Percentiles rank a stretch among this genome's conserved stretches.
phyloP scores from a whole-genome alignment of 2,888 invertebrate genomes.

The Metellina segmentata region DNA sequence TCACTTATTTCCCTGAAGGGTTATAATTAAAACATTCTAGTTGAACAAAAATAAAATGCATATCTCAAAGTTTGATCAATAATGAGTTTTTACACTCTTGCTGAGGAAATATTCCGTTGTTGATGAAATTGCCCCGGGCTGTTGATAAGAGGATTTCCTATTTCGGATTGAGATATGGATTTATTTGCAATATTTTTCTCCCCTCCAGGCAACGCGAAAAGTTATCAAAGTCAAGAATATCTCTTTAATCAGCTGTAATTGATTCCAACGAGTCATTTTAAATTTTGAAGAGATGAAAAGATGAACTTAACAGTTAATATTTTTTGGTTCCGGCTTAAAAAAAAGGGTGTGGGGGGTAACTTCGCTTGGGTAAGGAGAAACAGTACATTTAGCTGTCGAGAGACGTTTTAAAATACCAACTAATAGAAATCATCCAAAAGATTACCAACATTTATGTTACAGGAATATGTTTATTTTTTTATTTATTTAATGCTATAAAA shows the following conservation, averaged over 20 bases:
- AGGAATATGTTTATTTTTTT: too few relatives aligned
- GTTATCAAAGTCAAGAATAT: not conserved
- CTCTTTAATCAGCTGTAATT: slow-evolving; percentile 24
- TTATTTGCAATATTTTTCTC: slow-evolving; percentile 17
- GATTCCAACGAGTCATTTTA: slow-evolving; percentile 7
- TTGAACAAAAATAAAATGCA: not conserved
- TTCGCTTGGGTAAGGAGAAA: too few relatives aligned
- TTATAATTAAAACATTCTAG: slow-evolving; percentile 4
- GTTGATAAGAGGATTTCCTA: slow-evolving; percentile 26
- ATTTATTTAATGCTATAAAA: too few relatives aligned
- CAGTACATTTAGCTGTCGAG: too few relatives aligned
- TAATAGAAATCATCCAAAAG: too few relatives aligned
- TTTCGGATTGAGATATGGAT: not conserved
- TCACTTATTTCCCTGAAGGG: not conserved
- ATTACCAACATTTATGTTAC: too few relatives aligned
- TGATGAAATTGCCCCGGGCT: slow-evolving; percentile 21
- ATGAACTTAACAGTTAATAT: not conserved
- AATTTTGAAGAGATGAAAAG: not conserved
- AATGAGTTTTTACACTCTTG: not conserved
- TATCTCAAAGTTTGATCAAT: not conserved
- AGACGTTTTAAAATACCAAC: too few relatives aligned
- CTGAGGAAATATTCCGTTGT: not conserved
- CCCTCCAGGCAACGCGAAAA: not conserved
- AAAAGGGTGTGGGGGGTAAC: not conserved
- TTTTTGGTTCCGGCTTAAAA: not conserved